These are phyloP conservation scores for Chelon labrosus DNA, from an alignment of 2,797 vertebrate species.

Conservation along the genomic window DNA sequence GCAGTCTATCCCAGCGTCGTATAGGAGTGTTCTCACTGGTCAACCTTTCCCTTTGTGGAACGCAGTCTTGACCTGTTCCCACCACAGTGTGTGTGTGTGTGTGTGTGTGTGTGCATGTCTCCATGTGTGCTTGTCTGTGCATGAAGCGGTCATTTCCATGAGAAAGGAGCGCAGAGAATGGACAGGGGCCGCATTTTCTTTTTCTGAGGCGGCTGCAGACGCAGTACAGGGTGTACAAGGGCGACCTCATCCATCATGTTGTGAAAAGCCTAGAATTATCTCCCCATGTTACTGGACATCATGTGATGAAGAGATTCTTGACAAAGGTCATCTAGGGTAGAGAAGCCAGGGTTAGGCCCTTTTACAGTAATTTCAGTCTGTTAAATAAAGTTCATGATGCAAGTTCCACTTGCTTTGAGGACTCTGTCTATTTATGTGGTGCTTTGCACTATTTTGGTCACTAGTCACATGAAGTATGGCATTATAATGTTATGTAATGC, in stretches of 20 bases:
- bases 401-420: conserved; percentile 28
- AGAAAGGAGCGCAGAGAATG: conserved; percentile 78
- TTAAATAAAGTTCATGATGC: conserved; percentile 34
- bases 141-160: conserved; percentile 77
- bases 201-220: conserved; percentile 62
- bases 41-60: conserved; percentile 75
- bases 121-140: conserved; percentile 41
- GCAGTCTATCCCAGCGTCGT: conserved; percentile 71
- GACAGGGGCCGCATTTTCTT: conserved; percentile 70
- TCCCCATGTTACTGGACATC: conserved; percentile 55
- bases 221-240: conserved; percentile 52
- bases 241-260: conserved; percentile 74
- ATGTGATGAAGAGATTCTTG: conserved; percentile 65
- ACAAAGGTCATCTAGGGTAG: conserved; percentile 64
- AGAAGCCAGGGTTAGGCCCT: conserved; percentile 24
- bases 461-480: conserved; percentile 12
- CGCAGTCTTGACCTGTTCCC: conserved; percentile 80
- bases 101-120: conserved; percentile 38
- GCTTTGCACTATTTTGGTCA: conserved; percentile 28
- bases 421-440: conserved; percentile 6
- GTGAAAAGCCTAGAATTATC: conserved; percentile 68
- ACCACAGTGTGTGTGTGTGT: conserved; percentile 49
- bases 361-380: conserved; percentile 33
- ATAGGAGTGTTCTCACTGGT: conserved; percentile 76
- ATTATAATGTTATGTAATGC: not conserved